These are phyloP conservation scores for Dioctria linearis DNA, from an alignment of 2,888 invertebrate genomes.

Conservation along the genomic window DNA sequence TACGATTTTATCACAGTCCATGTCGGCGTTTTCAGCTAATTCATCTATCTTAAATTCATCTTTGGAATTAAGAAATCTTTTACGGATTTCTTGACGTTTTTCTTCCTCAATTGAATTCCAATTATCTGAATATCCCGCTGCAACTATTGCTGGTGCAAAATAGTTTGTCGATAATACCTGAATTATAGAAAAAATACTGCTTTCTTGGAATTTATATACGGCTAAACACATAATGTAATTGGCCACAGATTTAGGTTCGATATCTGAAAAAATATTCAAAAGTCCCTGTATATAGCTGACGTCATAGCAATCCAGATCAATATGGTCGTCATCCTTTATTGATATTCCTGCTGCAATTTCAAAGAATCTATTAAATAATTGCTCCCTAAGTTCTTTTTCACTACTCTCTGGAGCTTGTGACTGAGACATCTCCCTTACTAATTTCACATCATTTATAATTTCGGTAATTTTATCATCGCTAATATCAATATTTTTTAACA, in stretches of 20 bases:
- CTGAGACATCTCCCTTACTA: background rate
- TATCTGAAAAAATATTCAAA: slow-evolving; percentile 16
- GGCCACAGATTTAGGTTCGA: slow-evolving; percentile 10
- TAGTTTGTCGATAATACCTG: background rate
- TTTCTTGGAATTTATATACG: background rate
- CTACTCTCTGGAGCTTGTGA: slow-evolving; percentile 1
- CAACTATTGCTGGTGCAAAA: slow-evolving; percentile 10
- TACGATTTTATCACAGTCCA: background rate
- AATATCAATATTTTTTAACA: background rate
- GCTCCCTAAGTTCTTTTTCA: slow-evolving; percentile 12
- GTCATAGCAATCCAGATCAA: slow-evolving; percentile 6
- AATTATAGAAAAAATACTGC: background rate
- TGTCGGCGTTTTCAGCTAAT: background rate
- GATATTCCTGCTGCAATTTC: slow-evolving; percentile 11
- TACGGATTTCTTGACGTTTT: background rate
- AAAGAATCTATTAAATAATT: slow-evolving; percentile 13
- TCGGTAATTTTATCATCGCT: slow-evolving; percentile 17
- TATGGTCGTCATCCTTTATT: background rate
- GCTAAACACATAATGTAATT: slow-evolving; percentile 21
- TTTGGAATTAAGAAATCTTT: background rate
- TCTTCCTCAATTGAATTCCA: slow-evolving; percentile 1
- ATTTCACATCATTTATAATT: slow-evolving; percentile 17
- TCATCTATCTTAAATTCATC: background rate
- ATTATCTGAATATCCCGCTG: slow-evolving; percentile 18
- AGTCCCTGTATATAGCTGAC: slow-evolving; percentile 15